Evolutionary conservation across 2,797 vertebrate species (phyloP), one percentile per base, ranked within the genome.

Genomic region (Eurystomus glaucurus): DNA sequence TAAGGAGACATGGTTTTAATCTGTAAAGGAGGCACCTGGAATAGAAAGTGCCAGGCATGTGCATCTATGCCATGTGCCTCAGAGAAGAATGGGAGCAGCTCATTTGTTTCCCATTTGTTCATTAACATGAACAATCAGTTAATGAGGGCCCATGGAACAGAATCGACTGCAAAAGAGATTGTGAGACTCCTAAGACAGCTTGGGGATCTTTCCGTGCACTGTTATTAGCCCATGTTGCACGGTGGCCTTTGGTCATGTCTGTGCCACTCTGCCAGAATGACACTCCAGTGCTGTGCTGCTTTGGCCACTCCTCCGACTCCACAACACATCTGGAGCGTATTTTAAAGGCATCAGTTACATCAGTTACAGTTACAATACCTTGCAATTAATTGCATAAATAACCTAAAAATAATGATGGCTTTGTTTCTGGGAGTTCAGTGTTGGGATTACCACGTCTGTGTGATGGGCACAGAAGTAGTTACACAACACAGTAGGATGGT

Each of bases 361-460:
- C 89, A 74, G 54, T 66, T 66, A 25, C 33, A 65, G 35, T 37
- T 74, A 1, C 2, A 70, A 3, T 69, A n/a, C 51, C 58, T 85
- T 8, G 0, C 0, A 0, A 2, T 91, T 33, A 80, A 86, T 85
- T 0, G 2, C 28, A 8, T 29, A 6, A 43, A 55, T 33, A 14
- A 14, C 43, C 33, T 78, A 50, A 51, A 21, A 55, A 19, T 14
- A 46, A 6, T 0, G 5, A 2, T 71, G 79, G 4, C 37, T 88
- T 81, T 95, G 52, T 54, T 61, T 58, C 66, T 54, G 54, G 58
- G 66, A 76, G 68, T 22, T 85, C 60, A 23, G 11, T 46, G 26
- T 2, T 57, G 54, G n/a, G 23, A 9, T 91, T 50, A 4, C 31
- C n/a, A 7, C 0, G 0, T 19, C 48, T 62, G 9, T 22, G 52